phyloP scores from a whole-genome alignment of 2,888 invertebrate species.

The Tachina grossa region DNA sequence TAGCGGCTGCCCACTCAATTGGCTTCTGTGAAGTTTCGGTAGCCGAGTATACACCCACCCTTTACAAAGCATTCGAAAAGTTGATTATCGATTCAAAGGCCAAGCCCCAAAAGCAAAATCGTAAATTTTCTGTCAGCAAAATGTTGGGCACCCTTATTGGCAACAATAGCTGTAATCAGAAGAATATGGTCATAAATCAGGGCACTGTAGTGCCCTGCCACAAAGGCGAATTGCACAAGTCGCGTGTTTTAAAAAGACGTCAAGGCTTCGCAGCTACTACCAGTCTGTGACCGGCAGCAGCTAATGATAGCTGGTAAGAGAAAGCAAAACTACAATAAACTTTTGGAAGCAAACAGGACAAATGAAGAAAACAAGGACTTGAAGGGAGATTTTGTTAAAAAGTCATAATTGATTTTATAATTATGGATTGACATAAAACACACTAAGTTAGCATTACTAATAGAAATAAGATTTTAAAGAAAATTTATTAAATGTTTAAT shows the following conservation, averaged over 20 bases:
- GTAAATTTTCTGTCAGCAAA: conserved; percentile 90
- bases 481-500: conserved; percentile 29
- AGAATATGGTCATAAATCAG: conserved; percentile 81
- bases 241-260: conserved; percentile 84
- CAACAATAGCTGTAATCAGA: conserved; percentile 74
- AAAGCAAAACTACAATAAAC: neutral
- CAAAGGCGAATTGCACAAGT: conserved; percentile 85
- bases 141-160: conserved; percentile 85
- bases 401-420: conserved; percentile 69
- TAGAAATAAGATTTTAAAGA: conserved; percentile 8
- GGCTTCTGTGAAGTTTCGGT: conserved; percentile 92
- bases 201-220: conserved; percentile 86
- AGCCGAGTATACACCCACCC: conserved; percentile 89
- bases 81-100: conserved; percentile 87
- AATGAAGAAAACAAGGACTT: conserved; percentile 27
- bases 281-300: conserved; percentile 87
- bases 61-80: conserved; percentile 89
- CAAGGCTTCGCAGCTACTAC: conserved; percentile 86
- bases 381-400: conserved; percentile 48
- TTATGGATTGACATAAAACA: conserved; percentile 45
- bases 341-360: conserved; percentile 56
- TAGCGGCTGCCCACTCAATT: conserved; percentile 87
- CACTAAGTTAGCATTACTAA: conserved; percentile 51
- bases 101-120: conserved; percentile 84
- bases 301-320: conserved; percentile 70